phyloP scores from a whole-genome alignment of 2,888 invertebrate species.

The Aspidiotus destructor region DNA sequence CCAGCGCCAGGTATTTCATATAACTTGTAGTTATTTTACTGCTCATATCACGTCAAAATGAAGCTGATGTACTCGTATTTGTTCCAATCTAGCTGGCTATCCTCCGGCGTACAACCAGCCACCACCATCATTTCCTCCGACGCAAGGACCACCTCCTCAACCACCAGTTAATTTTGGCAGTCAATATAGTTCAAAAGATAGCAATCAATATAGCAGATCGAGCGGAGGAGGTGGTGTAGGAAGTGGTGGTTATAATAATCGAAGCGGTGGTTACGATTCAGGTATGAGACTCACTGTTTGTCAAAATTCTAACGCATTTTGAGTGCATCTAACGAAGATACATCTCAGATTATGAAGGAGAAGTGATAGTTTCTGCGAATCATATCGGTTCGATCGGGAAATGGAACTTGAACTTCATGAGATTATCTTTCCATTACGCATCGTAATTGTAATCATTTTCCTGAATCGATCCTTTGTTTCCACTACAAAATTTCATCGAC shows the following conservation, averaged over 20 bases:
- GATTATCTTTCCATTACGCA: too few relatives aligned
- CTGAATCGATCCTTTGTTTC: too few relatives aligned
- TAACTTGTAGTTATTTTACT: neutral
- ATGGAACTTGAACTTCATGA: too few relatives aligned
- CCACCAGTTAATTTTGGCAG: conserved; percentile 17
- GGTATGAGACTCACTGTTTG: neutral
- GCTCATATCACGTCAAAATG: too few relatives aligned
- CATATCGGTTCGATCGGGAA: too few relatives aligned
- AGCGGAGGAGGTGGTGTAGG: conserved; percentile 7
- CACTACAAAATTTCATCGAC: too few relatives aligned
- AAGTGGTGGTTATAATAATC: conserved; percentile 9
- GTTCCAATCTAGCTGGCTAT: too few relatives aligned
- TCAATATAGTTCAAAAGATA: conserved; percentile 12
- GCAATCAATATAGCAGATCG: conserved; percentile 21
- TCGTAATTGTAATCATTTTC: too few relatives aligned
- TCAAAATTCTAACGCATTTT: too few relatives aligned
- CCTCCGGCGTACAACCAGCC: conserved; percentile 18
- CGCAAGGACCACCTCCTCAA: conserved; percentile 10
- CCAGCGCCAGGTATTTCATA: conserved; percentile 16
- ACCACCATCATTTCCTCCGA: conserved; percentile 20
- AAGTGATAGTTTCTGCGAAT: too few relatives aligned
- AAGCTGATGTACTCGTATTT: too few relatives aligned
- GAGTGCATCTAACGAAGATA: neutral
- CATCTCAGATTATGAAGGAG: neutral
- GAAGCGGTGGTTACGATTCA: conserved; percentile 16